Conservation (phyloP, 2,888 invertebrate genomes). For the Euplexia lucipara region DNA sequence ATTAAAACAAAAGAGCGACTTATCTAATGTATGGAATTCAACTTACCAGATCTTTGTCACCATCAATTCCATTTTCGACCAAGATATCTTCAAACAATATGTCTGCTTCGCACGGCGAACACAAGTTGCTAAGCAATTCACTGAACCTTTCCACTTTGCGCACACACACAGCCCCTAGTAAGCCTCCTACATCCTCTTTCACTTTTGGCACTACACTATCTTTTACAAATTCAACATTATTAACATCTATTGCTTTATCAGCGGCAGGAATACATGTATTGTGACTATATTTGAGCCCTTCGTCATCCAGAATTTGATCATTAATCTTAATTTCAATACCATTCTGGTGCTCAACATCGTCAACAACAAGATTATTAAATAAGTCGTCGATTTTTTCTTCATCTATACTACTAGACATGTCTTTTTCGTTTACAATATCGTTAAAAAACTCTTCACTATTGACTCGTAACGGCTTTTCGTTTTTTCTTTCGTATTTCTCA, state of each 20-base stretch:
- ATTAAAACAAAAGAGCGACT: not conserved
- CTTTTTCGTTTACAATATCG: conserved; percentile 80
- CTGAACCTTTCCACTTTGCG: conserved; percentile 89
- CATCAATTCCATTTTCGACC: conserved; percentile 85
- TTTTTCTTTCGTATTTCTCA: conserved; percentile 60
- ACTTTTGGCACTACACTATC: conserved; percentile 86
- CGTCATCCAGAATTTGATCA: conserved; percentile 65
- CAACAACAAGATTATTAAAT: conserved; percentile 82
- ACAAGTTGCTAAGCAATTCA: conserved; percentile 89
- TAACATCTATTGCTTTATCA: conserved; percentile 73
- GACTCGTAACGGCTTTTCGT: conserved; percentile 69
- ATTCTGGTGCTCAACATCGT: conserved; percentile 70
- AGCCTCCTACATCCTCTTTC: conserved; percentile 79
- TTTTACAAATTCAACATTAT: conserved; percentile 74
- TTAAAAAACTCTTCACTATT: conserved; percentile 84
- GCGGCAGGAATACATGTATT: conserved; percentile 79
- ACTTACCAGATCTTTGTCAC: conserved; percentile 80
- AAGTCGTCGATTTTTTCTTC: conserved; percentile 84
- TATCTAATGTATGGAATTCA: conserved; percentile 21
- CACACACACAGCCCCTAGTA: conserved; percentile 88
- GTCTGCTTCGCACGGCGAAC: conserved; percentile 88
- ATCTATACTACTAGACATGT: conserved; percentile 76
- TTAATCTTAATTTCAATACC: conserved; percentile 72
- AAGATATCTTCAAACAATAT: conserved; percentile 87
- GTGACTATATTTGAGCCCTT: conserved; percentile 80